These are phyloP conservation scores for Typhlomys cinereus DNA, from an alignment of 2,113 vertebrate genomes.

Conservation along the genomic window DNA sequence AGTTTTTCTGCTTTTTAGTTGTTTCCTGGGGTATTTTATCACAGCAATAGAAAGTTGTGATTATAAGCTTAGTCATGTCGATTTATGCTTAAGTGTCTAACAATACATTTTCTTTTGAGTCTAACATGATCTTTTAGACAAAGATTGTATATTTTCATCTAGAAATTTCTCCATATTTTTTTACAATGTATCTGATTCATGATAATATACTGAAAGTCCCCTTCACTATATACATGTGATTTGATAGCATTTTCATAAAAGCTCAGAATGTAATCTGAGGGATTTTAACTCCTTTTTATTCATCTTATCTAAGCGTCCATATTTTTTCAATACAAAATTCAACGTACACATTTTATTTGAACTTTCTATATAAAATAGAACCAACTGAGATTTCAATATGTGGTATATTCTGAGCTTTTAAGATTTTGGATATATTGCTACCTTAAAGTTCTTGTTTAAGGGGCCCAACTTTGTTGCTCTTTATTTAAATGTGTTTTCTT, in stretches of 20 bases:
- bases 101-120: slow-evolving; percentile 33
- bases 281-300: slow-evolving; percentile 10
- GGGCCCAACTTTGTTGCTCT: neutral
- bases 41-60: neutral
- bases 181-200: slow-evolving; percentile 1
- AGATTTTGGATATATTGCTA: neutral
- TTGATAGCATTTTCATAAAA: slow-evolving; percentile 35
- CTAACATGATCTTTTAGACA: neutral
- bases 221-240: neutral
- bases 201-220: slow-evolving; percentile 37
- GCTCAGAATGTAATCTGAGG: neutral
- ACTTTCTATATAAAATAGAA: slow-evolving; percentile 29
- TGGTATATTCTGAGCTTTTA: neutral
- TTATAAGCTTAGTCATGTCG: neutral
- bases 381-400: slow-evolving; percentile 25
- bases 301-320: slow-evolving; percentile 40
- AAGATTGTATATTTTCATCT: slow-evolving; percentile 30
- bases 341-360: slow-evolving; percentile 46
- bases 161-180: slow-evolving; percentile 23
- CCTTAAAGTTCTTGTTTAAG: neutral
- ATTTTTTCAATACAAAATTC: slow-evolving; percentile 13
- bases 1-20: neutral
- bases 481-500: slow-evolving; percentile 25
- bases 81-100: neutral
- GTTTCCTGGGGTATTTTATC: neutral